A percentile compares a stretch with the other conserved stretches of the same genome.
Conservation (phyloP, 2,113 vertebrate genomes). For the Gobius niger region DNA sequence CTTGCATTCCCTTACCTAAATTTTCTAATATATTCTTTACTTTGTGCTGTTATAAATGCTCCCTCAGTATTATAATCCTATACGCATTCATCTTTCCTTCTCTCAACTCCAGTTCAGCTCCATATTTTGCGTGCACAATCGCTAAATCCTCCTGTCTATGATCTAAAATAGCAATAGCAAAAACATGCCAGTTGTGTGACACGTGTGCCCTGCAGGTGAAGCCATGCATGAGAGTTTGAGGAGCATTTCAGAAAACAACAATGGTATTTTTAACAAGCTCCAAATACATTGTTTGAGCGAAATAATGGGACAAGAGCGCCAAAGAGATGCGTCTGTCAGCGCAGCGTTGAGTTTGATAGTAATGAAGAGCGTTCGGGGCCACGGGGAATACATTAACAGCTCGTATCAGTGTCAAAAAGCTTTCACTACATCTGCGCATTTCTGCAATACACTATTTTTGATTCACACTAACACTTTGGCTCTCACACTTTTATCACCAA, state of each 20-base stretch:
- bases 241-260: conserved; percentile 18
- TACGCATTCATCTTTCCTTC: conserved; percentile 1
- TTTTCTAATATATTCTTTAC: neutral
- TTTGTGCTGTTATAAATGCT: conserved; percentile 9
- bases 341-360: conserved; percentile 27
- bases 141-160: conserved; percentile 3
- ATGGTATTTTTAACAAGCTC: conserved; percentile 11
- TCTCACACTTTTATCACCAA: neutral
- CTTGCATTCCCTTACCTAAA: neutral
- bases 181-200: conserved; percentile 22
- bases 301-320: conserved; percentile 25
- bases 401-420: conserved; percentile 13
- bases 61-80: conserved; percentile 28
- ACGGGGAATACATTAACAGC: conserved; percentile 20
- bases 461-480: neutral
- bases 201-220: conserved; percentile 34
- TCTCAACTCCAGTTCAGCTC: conserved; percentile 12
- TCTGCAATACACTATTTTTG: neutral
- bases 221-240: conserved; percentile 21
- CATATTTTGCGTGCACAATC: neutral
- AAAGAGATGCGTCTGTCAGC: conserved; percentile 39
- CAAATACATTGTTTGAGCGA: conserved; percentile 6
- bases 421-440: conserved; percentile 30
- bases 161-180: conserved; percentile 6
- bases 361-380: conserved; percentile 29